Percentiles rank a stretch among this genome's conserved stretches.
These are phyloP conservation scores for Scortum barcoo DNA, from an alignment of 2,113 vertebrate species.

Conservation along the genomic window DNA sequence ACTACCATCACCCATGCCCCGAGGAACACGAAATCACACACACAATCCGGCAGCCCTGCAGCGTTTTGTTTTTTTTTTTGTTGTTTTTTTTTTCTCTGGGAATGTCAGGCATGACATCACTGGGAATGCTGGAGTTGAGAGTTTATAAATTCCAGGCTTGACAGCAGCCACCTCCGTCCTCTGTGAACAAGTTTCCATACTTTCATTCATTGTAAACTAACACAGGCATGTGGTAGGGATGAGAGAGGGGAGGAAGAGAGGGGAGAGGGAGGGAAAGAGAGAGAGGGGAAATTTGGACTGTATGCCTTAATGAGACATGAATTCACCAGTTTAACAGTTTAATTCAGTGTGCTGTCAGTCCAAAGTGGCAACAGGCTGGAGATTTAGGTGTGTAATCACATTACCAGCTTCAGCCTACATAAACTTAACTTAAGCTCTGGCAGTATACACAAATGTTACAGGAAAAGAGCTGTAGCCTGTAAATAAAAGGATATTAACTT, in stretches of 20 bases:
- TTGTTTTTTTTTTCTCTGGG: constrained; percentile 59
- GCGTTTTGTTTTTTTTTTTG: no score
- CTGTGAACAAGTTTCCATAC: constrained; percentile 27
- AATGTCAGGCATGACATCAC: constrained; percentile 68
- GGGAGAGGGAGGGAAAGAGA: no score
- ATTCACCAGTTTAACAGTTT: constrained; percentile 10
- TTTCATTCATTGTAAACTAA: constrained; percentile 55
- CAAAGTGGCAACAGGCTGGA: not conserved
- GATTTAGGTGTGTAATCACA: not conserved
- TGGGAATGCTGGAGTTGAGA: constrained; percentile 40
- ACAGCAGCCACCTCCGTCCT: constrained; percentile 50
- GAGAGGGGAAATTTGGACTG: not conserved
- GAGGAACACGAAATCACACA: constrained; percentile 32
- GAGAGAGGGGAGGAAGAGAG: not conserved
- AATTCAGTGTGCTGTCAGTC: not conserved
- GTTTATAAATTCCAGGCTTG: constrained; percentile 52
- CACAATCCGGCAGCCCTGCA: constrained; percentile 39
- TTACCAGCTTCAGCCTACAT: not conserved
- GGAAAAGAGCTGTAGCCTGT: not conserved
- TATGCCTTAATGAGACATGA: not conserved
- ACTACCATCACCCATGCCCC: constrained; percentile 26
- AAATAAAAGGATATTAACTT: not conserved
- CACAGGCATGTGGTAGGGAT: not conserved
- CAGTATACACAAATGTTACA: not conserved
- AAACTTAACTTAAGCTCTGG: not conserved